These are phyloP conservation scores for Simalia tracyae DNA, from an alignment of 2,797 vertebrate genomes.

Conservation along the genomic window DNA sequence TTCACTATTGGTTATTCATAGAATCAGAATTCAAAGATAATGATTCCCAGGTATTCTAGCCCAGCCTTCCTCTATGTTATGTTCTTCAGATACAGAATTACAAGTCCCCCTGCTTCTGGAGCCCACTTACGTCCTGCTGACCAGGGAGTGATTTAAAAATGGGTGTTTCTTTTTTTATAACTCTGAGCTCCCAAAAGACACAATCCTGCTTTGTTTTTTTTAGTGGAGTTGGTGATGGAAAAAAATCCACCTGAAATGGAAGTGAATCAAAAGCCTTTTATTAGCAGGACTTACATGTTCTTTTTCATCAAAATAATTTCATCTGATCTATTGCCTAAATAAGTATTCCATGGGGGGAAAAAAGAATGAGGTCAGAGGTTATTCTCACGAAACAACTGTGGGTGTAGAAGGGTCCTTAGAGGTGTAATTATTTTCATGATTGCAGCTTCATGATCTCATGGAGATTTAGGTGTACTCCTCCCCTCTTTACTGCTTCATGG, in stretches of 20 bases:
- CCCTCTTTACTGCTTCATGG: background rate
- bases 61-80: background rate
- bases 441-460: background rate
- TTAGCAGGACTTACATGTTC: background rate
- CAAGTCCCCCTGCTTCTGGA: background rate
- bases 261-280: background rate
- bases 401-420: background rate
- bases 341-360: background rate
- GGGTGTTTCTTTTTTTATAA: background rate
- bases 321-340: background rate
- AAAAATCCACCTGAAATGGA: background rate
- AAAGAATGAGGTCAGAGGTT: background rate
- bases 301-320: background rate
- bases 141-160: background rate
- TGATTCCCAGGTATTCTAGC: background rate
- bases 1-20: background rate
- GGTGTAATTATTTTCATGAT: background rate
- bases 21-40: background rate
- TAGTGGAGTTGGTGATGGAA: background rate
- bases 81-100: background rate
- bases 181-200: background rate
- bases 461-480: background rate
- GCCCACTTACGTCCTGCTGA: background rate
- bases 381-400: background rate
- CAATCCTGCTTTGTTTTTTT: background rate